phyloP scores from a whole-genome alignment of 2,888 invertebrate species.

The Hirtodrosophila cameraria region DNA sequence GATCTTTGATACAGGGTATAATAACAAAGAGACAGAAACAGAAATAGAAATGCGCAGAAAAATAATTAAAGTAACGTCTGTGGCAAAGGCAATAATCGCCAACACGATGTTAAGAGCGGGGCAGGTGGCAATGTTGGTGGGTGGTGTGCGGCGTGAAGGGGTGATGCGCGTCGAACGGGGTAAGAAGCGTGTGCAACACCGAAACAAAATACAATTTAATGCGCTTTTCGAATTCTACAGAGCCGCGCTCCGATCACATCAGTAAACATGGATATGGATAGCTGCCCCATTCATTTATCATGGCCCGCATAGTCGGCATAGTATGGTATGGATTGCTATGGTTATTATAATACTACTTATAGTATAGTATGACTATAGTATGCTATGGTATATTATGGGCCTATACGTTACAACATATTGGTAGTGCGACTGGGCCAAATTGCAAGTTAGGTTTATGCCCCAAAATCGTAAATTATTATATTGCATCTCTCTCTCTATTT shows the following conservation, averaged over 20 bases:
- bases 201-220: constrained; percentile 71
- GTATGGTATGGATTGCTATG: constrained; percentile 6
- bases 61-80: constrained; percentile 35
- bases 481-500: constrained; percentile 3
- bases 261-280: constrained; percentile 51
- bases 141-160: neutral
- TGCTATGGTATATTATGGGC: neutral
- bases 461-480: constrained; percentile 24
- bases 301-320: constrained; percentile 17
- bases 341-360: neutral
- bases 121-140: constrained; percentile 15
- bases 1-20: too few relatives aligned
- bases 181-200: constrained; percentile 60
- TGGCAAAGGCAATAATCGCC: constrained; percentile 39
- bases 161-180: neutral
- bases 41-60: constrained; percentile 30
- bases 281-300: constrained; percentile 52
- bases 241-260: constrained; percentile 46
- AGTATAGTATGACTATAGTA: neutral
- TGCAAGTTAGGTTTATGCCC: neutral
- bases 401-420: constrained; percentile 24
- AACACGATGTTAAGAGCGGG: constrained; percentile 17
- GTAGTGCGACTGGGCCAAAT: neutral
- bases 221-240: constrained; percentile 64
- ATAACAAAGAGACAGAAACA: constrained; percentile 5